Evolutionary conservation across 1,140 invertebrate species (phyloP).

Genomic region (Bombyx mandarina): DNA sequence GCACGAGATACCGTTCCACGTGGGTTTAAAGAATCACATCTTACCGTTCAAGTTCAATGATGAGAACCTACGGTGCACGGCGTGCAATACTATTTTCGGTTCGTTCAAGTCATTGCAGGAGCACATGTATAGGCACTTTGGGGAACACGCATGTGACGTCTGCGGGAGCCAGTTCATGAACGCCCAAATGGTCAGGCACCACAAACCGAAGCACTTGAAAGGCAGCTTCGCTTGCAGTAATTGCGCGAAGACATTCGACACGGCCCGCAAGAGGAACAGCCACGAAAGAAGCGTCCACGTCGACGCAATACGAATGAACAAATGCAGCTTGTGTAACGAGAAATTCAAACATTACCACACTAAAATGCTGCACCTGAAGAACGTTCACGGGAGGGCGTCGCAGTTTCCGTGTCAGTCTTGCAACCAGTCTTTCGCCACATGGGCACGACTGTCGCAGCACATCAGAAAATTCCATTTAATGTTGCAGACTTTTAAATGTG

Average conservation of each 20-base stretch:
- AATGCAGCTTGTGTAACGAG: constrained; percentile 25
- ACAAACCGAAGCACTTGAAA: constrained; percentile 19
- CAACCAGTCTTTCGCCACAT: constrained; percentile 6
- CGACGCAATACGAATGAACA: constrained; percentile 14
- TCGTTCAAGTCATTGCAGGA: constrained; percentile 23
- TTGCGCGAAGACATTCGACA: constrained; percentile 26
- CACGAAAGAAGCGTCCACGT: constrained; percentile 27
- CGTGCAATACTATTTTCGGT: constrained; percentile 15
- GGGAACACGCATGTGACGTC: constrained; percentile 34
- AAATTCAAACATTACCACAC: constrained; percentile 22
- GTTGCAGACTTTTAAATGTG: constrained; percentile 37
- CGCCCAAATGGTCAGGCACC: constrained; percentile 13
- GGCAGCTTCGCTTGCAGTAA: constrained; percentile 22
- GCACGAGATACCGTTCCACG: constrained; percentile 20
- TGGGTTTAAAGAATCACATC: constrained; percentile 23
- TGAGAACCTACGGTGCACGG: constrained; percentile 16
- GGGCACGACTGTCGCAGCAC: constrained; percentile 38
- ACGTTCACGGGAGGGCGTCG: constrained; percentile 19
- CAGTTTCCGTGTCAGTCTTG: constrained; percentile 13
- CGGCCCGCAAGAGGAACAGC: constrained; percentile 15
- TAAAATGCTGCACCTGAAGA: constrained; percentile 25
- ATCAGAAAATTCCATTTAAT: constrained; percentile 30
- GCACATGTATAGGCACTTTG: constrained; percentile 43
- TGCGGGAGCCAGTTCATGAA: constrained; percentile 38
- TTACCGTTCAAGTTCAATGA: constrained; percentile 31